Conservation (phyloP, 1,140 invertebrate genomes). For the Drosophila athabasca region DNA sequence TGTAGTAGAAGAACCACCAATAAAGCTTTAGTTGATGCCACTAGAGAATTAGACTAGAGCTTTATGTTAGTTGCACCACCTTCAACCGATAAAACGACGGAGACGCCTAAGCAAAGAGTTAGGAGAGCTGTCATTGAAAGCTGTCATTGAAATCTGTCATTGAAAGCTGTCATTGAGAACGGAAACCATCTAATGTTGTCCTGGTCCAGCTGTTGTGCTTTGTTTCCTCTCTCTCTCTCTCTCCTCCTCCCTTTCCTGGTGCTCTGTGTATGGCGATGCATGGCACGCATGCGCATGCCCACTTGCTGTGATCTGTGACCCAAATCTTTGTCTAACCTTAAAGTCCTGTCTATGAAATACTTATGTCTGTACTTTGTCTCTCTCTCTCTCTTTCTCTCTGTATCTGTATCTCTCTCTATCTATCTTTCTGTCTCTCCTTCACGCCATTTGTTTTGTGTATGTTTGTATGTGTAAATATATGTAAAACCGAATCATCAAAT, state of each 20-base stretch:
- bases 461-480: conserved; percentile 55
- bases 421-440: conserved; percentile 35
- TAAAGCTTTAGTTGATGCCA: conserved; percentile 7
- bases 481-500: conserved; percentile 65
- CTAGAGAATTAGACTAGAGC: conserved; percentile 18
- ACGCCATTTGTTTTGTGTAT: conserved; percentile 45
- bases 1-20: not conserved
- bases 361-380: conserved; percentile 36
- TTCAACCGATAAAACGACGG: conserved; percentile 12
- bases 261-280: conserved; percentile 42
- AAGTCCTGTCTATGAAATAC: conserved; percentile 17
- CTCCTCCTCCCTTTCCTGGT: not conserved
- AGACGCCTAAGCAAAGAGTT: not conserved
- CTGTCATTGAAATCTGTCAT: not conserved
- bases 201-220: not conserved
- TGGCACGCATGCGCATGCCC: conserved; percentile 39
- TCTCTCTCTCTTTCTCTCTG: conserved; percentile 38
- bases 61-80: conserved; percentile 37
- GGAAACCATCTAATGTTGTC: conserved; percentile 1
- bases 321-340: not conserved
- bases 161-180: not conserved
- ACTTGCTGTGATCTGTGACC: conserved; percentile 6
- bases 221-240: conserved; percentile 3
- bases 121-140: too few relatives aligned
- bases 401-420: conserved; percentile 44